Evolutionary conservation across 2,113 vertebrate genomes (phyloP), one percentile per base, ranked within the genome.

Genomic region (Brienomyrus longianalis): DNA sequence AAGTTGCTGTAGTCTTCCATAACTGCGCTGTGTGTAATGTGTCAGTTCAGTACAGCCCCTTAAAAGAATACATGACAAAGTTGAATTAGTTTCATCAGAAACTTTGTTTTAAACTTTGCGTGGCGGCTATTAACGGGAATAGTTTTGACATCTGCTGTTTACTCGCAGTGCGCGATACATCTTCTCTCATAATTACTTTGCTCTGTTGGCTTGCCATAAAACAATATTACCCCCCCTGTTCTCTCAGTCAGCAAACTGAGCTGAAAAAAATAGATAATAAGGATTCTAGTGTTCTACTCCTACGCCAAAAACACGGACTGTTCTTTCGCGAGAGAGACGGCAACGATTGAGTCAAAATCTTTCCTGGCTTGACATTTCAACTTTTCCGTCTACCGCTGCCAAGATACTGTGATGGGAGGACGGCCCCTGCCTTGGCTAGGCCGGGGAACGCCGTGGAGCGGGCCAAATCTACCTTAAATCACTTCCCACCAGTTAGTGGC

Each of bases 381-480:
- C 89, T 91, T 87, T 89, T 83, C 62, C 89, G 83, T 52, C 50
- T 80, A 83, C 89, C 86, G 6, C 47, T 66, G 51, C 74, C 80
- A 66, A 83, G 87, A 80, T 51, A 62, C 83, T 48, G n/a, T 27
- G 27, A 83, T 84, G 66, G 4, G 5, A 66, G 39, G 77, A 70
- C 31, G 17, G 51, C 87, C 90, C 83, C 91, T 90, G 51, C 59
- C 21, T 23, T n/a, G 39, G 52, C 83, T 54, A 7, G 6, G 27
- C 39, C 83, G 21, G 15, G 54, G 47, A 19, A 87, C 51, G 59
- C 43, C 19, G 17, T 9, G 19, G 70, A 66, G 19, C 59, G 5
- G 62, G 86, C 89, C 83, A 86, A 80, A 87, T 89, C 89, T 90
- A 87, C 88, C 90, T 91, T 89, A 87, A 89, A 89, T 83, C 70